Percentiles rank a stretch among this genome's conserved stretches.
Evolutionary conservation across 2,797 vertebrate genomes (phyloP).

Genomic region (Cetoscarus ocellatus): DNA sequence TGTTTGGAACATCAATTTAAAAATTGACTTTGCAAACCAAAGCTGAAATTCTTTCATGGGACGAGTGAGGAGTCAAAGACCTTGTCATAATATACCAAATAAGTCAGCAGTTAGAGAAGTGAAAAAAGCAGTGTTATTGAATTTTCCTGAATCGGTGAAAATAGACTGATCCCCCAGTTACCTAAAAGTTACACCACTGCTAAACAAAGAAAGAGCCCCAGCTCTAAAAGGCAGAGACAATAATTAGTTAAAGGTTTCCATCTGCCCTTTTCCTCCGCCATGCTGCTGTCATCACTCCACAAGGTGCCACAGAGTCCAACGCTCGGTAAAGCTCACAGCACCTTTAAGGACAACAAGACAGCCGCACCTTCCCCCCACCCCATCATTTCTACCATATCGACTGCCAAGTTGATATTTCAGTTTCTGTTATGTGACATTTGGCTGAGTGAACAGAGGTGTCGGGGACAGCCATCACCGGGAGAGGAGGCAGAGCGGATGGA

Average conservation of each 20-base stretch:
- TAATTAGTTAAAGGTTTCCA: conserved; percentile 9
- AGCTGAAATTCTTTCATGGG: background rate
- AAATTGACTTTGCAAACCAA: background rate
- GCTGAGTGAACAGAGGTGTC: conserved; percentile 83
- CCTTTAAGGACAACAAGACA: conserved; percentile 73
- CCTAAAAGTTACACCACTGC: conserved; percentile 1
- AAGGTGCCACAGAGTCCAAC: conserved; percentile 44
- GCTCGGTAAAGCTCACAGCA: conserved; percentile 49
- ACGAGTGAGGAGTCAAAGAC: background rate
- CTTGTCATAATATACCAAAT: background rate
- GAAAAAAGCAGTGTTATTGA: background rate
- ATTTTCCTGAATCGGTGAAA: background rate
- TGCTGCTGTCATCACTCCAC: conserved; percentile 59
- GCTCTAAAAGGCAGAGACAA: background rate
- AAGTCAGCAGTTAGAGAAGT: background rate
- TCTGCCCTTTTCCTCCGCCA: conserved; percentile 37
- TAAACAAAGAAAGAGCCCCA: background rate
- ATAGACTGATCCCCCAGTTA: background rate
- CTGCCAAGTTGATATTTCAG: conserved; percentile 85
- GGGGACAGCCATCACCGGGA: conserved; percentile 76
- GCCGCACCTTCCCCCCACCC: conserved; percentile 48
- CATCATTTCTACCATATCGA: conserved; percentile 76
- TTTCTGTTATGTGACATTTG: conserved; percentile 86
- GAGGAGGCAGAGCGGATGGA: conserved; percentile 61
- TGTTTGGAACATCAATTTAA: too few relatives aligned